Base-by-base conservation (phyloP, 2,888 invertebrate genomes). In the Stenodema calcarata region DNA sequence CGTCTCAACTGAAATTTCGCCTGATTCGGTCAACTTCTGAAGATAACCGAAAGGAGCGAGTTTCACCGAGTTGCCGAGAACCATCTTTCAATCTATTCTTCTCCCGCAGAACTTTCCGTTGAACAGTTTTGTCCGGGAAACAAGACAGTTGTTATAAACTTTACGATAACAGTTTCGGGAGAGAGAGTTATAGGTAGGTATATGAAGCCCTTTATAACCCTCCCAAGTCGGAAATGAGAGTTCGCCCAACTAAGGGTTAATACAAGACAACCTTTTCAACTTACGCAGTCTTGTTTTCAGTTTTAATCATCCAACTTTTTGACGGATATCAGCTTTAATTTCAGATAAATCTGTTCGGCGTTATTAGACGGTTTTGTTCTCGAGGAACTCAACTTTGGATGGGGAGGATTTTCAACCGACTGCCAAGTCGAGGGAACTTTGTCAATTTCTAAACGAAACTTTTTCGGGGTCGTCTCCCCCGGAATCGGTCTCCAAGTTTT, bases 241-340 rank as follows among this genome's bases (percentile, higher is more conserved):
- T 62, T 62, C 62, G 23, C 62, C 54, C 54, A n/a, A n/a, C n/a
- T 18, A 18, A 23, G 12, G 62, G 62, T 62, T 62, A 62, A 62
- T 62, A 62, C 62, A 62, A 62, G 62, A 62, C 62, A 62, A 62
- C 62, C 62, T 62, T 62, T 62, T 62, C 62, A 62, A 62, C 23
- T 62, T 54, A n/a, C 54, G 73, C 28, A 42, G 41, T 78, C 78
- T 42, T 78, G 78, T 78, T 78, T 78, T 44, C 78, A 78, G 78
- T 78, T 78, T 78, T 78, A 78, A 78, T 78, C 78, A 78, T 78
- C 78, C 78, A 78, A 78, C 44, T 78, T 78, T 78, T 44, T 78
- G 78, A 78, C 78, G 78, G 78, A 78, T 78, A 78, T 78, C 47
- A 28, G 78, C 78, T 44, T 78, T 78, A 78, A 78, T 78, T 78